These are phyloP conservation scores for Caenorhabditis inopinata DNA, from an alignment of 1,140 invertebrate species.

Conservation along the genomic window DNA sequence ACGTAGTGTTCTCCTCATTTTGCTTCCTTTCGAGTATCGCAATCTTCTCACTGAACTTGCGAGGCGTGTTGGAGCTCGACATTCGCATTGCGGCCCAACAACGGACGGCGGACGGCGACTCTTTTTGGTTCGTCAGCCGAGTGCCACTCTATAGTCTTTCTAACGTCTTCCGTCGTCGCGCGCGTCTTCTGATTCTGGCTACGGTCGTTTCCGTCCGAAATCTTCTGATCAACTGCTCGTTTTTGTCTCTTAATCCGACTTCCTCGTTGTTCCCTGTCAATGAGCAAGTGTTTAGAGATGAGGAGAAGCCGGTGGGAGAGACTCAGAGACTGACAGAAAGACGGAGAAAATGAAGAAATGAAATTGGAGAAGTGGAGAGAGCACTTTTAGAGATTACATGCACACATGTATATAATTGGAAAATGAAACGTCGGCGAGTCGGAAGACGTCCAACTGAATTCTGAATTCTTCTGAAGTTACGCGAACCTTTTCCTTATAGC, in stretches of 20 bases:
- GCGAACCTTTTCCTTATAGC: too few relatives aligned
- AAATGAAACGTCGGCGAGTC: not conserved
- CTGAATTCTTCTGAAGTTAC: too few relatives aligned
- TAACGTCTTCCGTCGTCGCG: too few relatives aligned
- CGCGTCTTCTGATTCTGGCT: too few relatives aligned
- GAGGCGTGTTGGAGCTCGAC: slow-evolving; percentile 51
- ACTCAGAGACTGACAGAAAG: slow-evolving; percentile 38
- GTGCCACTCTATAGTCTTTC: slow-evolving; percentile 52
- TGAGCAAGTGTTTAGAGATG: not conserved
- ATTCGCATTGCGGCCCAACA: slow-evolving; percentile 9
- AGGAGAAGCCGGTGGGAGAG: not conserved
- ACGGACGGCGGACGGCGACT: slow-evolving; percentile 64
- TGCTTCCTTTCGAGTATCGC: slow-evolving; percentile 62
- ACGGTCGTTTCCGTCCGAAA: too few relatives aligned
- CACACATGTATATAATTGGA: not conserved
- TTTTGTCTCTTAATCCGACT: too few relatives aligned
- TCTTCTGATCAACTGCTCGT: too few relatives aligned
- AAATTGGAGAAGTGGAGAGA: not conserved
- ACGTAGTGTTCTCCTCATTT: slow-evolving; percentile 59
- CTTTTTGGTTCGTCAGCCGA: slow-evolving; percentile 68
- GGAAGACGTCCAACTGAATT: too few relatives aligned
- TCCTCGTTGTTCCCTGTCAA: too few relatives aligned
- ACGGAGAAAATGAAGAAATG: not conserved
- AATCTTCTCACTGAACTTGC: slow-evolving; percentile 66
- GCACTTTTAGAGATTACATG: slow-evolving; percentile 29